Evolutionary conservation across 2,888 invertebrate species (phyloP), one percentile per base, ranked within the genome.

Genomic region (Cistogaster globosa): DNA sequence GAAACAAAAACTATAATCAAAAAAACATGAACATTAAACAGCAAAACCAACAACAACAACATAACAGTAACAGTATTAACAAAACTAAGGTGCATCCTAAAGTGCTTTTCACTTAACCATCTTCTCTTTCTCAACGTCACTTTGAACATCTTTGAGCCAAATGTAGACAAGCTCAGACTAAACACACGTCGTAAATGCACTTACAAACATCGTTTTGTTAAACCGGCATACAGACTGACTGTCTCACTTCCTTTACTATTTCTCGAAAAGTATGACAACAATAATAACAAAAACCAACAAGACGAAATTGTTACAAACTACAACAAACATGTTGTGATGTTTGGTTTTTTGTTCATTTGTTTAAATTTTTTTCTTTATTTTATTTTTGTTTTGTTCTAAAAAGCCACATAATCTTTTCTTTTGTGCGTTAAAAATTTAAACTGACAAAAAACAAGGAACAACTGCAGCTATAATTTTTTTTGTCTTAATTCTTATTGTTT

Each of bases 11-110:
- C 18, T 65, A 80, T 69, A 84, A 84, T 76, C 87, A 65, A 69
- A 74, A 74, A 81, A 63, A 75, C 60, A 71, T 72, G 71, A 26
- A 83, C 51, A 71, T 42, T 57, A 80, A 71, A 67, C 69, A 74
- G 20, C 65, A 45, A 63, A 26, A 72, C 18, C 12, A 38, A 60
- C 18, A 72, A 77, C 67, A 60, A 77, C 51, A 74, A 11, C 4
- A 42, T 42, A 42, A 32, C 53, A 32, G 32, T 32, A 32, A 32
- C 32, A 32, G 8, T 32, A 32, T 0, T 4, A 51, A 67, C 36
- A 57, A 79, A 78, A 75, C 82, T 74, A 71, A 82, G 82, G 78
- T 85, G 78, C 74, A 85, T 82, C 77, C 53, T 55, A 75, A 82
- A 78, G 71, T 83, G 82, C 82, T 71, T 77, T 83, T 82, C 51